Percentiles rank a stretch among this genome's conserved stretches.
phyloP scores from a whole-genome alignment of 2,113 vertebrate species.

The Montifringilla adamsi region DNA sequence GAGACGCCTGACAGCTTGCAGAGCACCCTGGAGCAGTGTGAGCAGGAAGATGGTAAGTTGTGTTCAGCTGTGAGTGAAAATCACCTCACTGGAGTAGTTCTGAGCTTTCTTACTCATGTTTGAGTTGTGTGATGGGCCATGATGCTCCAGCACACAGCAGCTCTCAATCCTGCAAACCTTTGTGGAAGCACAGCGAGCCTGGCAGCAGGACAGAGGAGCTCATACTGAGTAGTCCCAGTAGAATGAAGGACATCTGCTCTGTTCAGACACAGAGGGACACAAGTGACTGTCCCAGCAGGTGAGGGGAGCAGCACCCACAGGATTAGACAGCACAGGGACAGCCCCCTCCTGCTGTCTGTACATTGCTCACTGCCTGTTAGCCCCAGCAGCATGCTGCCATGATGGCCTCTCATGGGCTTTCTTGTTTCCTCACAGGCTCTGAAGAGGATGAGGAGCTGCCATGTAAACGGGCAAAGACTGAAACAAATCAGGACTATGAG shows the following conservation, averaged over 20 bases:
- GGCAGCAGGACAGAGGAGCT: neutral
- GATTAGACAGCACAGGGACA: neutral
- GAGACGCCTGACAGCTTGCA: slow-evolving; percentile 69
- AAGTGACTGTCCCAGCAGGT: neutral
- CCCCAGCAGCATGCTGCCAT: neutral
- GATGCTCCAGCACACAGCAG: neutral
- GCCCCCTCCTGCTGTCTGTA: neutral
- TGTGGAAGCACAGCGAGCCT: neutral
- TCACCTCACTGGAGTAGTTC: neutral
- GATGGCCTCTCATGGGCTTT: neutral
- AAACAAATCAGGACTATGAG: slow-evolving; percentile 78
- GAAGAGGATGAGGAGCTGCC: slow-evolving; percentile 59
- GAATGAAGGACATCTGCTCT: neutral
- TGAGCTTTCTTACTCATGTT: neutral
- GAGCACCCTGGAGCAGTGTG: slow-evolving; percentile 29
- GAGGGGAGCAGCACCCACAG: neutral
- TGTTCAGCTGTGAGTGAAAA: neutral
- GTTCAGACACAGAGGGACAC: neutral
- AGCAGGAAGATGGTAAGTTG: slow-evolving; percentile 66
- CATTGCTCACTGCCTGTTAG: neutral
- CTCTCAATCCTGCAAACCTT: neutral
- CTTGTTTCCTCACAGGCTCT: neutral
- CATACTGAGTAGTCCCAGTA: no score
- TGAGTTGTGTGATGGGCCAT: neutral
- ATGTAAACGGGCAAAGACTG: slow-evolving; percentile 62